These are phyloP conservation scores for Chiroxiphia lanceolata DNA, from an alignment of 2,797 vertebrate species.

Conservation along the genomic window DNA sequence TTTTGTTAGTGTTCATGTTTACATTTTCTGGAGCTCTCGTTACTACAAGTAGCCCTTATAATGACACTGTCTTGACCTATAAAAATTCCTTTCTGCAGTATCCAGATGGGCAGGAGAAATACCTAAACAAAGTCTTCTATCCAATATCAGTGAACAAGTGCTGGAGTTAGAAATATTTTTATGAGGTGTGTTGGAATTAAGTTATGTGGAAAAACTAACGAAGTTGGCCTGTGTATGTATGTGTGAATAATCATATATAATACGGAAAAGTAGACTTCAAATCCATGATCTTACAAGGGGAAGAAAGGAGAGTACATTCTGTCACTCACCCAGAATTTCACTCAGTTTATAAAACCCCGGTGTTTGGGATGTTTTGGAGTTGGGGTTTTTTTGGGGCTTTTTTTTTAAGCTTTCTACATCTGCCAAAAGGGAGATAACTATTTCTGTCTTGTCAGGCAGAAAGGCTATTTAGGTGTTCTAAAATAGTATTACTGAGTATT, in stretches of 20 bases:
- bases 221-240: not conserved
- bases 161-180: not conserved
- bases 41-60: not conserved
- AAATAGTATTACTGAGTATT: not conserved
- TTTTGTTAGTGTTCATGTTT: not conserved
- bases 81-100: not conserved
- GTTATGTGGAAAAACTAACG: not conserved
- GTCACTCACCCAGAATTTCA: not conserved
- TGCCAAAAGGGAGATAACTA: not conserved
- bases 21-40: not conserved
- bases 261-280: not conserved
- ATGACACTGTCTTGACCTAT: not conserved
- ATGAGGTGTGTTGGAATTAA: not conserved
- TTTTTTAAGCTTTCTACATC: not conserved
- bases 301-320: not conserved
- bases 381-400: fast-evolving
- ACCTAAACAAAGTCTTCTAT: not conserved
- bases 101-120: not conserved
- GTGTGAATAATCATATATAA: not conserved
- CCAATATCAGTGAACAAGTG: not conserved
- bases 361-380: not conserved
- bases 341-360: not conserved
- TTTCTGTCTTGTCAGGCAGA: not conserved
- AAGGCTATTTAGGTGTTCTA: not conserved
- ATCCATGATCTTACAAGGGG: not conserved